A percentile compares a stretch with the other conserved stretches of the same genome.
These are phyloP conservation scores for Pangasius sanitwongsei DNA, from an alignment of 2,797 vertebrate genomes.

Conservation along the genomic window DNA sequence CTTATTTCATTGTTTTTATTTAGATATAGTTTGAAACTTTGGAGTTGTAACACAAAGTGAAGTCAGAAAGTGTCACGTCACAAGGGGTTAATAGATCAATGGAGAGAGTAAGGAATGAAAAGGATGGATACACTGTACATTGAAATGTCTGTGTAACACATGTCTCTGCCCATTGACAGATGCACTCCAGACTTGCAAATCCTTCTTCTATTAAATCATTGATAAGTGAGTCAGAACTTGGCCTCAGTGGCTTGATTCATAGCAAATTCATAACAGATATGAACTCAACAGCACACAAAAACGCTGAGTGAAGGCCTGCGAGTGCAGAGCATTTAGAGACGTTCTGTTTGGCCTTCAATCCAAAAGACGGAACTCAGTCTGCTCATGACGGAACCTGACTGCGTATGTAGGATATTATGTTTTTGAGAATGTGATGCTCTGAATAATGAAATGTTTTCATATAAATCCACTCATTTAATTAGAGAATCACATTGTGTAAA, in stretches of 20 bases:
- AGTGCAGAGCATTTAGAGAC: not conserved
- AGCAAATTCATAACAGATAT: not conserved
- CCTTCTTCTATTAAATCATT: not conserved
- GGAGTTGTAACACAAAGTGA: not conserved
- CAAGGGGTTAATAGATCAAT: not conserved
- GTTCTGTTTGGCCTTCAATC: constrained; percentile 2
- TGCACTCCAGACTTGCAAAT: not conserved
- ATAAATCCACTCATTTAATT: not conserved
- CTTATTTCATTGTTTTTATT: not conserved
- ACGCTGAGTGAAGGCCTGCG: not conserved
- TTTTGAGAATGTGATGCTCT: not conserved
- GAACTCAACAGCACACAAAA: not conserved
- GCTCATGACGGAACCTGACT: not conserved
- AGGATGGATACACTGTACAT: not conserved
- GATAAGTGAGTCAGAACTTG: not conserved
- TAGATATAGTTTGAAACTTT: not conserved
- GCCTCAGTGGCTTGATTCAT: not conserved
- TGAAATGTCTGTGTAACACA: not conserved
- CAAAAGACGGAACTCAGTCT: not conserved
- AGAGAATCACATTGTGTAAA: not conserved
- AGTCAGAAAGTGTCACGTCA: not conserved
- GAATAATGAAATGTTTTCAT: not conserved
- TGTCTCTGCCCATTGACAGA: not conserved
- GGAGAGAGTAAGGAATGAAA: not conserved
- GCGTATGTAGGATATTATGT: not conserved